Evolutionary conservation across 2,113 vertebrate species (phyloP).

Genomic region (Ptilonorhynchus violaceus): DNA sequence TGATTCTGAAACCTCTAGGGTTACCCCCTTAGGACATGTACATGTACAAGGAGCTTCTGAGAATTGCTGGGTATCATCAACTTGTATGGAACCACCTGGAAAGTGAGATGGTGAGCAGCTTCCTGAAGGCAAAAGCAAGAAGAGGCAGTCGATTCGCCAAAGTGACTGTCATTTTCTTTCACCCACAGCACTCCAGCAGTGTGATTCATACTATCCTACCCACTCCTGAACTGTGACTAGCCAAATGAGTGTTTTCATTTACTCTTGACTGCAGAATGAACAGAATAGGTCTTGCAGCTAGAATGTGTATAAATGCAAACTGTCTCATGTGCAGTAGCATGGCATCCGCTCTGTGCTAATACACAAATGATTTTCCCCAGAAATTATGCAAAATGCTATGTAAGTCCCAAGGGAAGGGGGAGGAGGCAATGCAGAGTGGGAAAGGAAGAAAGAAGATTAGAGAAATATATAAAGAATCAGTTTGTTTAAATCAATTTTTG

Average conservation of each 20-base stretch:
- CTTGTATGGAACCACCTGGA: background rate
- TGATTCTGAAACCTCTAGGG: background rate
- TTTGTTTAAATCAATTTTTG: background rate
- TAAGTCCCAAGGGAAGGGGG: background rate
- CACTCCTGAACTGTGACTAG: background rate
- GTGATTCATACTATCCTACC: background rate
- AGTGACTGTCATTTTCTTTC: background rate
- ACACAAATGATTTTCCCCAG: background rate
- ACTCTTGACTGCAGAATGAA: background rate
- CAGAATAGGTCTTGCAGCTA: background rate
- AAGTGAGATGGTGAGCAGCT: background rate
- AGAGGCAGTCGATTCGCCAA: background rate
- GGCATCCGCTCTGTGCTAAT: background rate
- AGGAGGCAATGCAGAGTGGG: background rate
- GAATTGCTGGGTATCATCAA: background rate
- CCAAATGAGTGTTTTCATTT: background rate
- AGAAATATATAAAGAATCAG: background rate
- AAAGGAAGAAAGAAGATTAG: background rate
- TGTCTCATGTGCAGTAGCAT: background rate
- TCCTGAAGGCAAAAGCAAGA: background rate
- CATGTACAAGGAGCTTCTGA: background rate
- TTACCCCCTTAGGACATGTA: background rate
- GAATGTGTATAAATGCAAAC: background rate
- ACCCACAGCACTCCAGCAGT: background rate
- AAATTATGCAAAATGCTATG: background rate